These are phyloP conservation scores for Ambastaia sidthimunki DNA, from an alignment of 2,797 vertebrate species.

Conservation along the genomic window DNA sequence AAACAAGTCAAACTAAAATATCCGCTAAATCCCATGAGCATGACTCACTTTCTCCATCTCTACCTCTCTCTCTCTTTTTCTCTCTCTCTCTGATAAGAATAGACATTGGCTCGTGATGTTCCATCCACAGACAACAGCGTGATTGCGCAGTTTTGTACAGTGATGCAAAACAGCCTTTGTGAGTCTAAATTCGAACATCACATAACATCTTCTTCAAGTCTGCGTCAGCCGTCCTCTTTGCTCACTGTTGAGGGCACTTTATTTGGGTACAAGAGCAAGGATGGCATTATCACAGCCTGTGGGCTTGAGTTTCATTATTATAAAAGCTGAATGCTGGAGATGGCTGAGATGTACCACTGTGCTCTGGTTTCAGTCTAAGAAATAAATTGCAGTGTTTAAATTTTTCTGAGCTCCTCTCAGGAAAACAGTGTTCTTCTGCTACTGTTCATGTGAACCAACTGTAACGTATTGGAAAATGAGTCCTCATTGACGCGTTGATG, in stretches of 20 bases:
- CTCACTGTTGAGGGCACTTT: constrained; percentile 25
- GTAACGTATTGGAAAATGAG: constrained; percentile 40
- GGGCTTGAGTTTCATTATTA: constrained; percentile 14
- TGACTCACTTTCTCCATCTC: constrained; percentile 30
- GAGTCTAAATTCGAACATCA: constrained; percentile 15
- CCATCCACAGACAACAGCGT: constrained; percentile 12
- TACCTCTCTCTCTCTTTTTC: neutral
- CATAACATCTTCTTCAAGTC: constrained; percentile 35
- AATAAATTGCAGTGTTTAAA: constrained; percentile 1
- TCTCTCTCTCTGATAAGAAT: constrained; percentile 29
- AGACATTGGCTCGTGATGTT: constrained; percentile 15
- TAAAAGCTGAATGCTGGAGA: constrained; percentile 8
- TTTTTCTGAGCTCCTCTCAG: neutral
- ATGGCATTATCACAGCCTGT: constrained; percentile 36
- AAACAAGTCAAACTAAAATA: constrained; percentile 23
- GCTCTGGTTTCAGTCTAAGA: constrained; percentile 11
- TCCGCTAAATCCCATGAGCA: constrained; percentile 12
- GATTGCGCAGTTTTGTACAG: constrained; percentile 11
- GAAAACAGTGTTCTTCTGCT: neutral
- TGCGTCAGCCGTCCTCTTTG: constrained; percentile 26
- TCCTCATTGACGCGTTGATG: constrained; percentile 30
- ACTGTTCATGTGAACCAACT: constrained; percentile 14
- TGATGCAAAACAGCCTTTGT: constrained; percentile 34
- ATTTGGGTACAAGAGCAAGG: neutral
- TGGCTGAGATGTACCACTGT: constrained; percentile 22